These are phyloP conservation scores for Perdix hodgsoniae DNA, from an alignment of 2,797 vertebrate genomes.

Conservation along the genomic window DNA sequence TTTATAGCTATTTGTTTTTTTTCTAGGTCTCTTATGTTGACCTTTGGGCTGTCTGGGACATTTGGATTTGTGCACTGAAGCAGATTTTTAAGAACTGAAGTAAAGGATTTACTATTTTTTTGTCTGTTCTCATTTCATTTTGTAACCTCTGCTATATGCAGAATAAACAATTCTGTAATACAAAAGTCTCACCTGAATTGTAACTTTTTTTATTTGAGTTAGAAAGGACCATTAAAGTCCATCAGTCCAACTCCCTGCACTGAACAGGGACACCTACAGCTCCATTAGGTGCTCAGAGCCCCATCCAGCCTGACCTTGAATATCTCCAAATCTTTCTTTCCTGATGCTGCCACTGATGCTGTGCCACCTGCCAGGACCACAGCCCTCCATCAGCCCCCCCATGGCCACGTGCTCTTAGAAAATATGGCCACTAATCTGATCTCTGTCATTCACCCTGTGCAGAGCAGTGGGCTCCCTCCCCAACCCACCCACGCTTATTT, in stretches of 20 bases:
- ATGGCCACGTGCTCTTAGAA: not conserved
- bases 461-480: slow-evolving; percentile 42
- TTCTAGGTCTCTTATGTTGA: not conserved
- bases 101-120: not conserved
- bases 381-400: not conserved
- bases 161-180: not conserved
- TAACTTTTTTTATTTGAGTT: not conserved
- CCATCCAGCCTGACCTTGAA: too few species aligned
- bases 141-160: not conserved
- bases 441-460: slow-evolving; percentile 43
- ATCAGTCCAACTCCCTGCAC: too few species aligned
- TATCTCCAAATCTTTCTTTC: not conserved
- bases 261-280: too few species aligned
- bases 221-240: too few species aligned
- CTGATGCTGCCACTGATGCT: not conserved
- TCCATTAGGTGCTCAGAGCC: too few species aligned
- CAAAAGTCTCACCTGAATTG: not conserved
- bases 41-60: not conserved
- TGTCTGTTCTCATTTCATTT: not conserved
- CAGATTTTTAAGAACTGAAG: not conserved
- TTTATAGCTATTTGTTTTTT: not conserved
- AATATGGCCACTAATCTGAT: slow-evolving; percentile 60
- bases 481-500: slow-evolving; percentile 47
- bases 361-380: not conserved
- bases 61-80: not conserved